phyloP scores from a whole-genome alignment of 2,888 invertebrate species.

The Helleia helle region DNA sequence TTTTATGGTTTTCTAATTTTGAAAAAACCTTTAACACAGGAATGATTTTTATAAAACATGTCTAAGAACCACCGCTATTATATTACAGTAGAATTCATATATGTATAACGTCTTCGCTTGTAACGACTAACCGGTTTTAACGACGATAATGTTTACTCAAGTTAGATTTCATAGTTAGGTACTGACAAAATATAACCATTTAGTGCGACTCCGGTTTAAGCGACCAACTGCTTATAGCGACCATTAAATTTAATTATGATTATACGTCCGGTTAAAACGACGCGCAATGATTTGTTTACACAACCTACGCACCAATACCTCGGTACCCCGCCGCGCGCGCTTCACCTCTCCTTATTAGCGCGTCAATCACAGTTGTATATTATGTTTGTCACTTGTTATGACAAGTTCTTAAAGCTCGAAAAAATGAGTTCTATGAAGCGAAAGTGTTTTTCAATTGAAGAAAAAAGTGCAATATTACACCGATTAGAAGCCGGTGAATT shows the following conservation, averaged over 20 bases:
- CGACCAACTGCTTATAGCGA: slow-evolving; percentile 8
- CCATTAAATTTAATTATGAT: slow-evolving; percentile 2
- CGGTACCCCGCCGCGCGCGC: slow-evolving; percentile 1
- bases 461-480: slow-evolving; percentile 23
- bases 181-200: slow-evolving; percentile 21
- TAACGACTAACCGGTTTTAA: slow-evolving; percentile 14
- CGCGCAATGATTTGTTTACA: not conserved
- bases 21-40: no score
- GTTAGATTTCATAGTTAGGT: slow-evolving; percentile 16
- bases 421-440: slow-evolving; percentile 21
- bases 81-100: slow-evolving; percentile 14
- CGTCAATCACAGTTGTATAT: slow-evolving; percentile 1
- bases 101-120: slow-evolving; percentile 12
- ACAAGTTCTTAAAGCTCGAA: slow-evolving; percentile 1
- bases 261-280: slow-evolving; percentile 17
- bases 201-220: slow-evolving; percentile 19
- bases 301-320: no score
- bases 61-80: no score
- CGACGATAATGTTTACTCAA: slow-evolving; percentile 14
- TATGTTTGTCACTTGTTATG: slow-evolving; percentile 7
- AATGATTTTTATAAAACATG: no score
- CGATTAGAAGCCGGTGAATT: slow-evolving; percentile 25
- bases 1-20: no score
- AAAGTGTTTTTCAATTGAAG: slow-evolving; percentile 22
- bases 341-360: not conserved